phyloP scores from a whole-genome alignment of 2,113 vertebrate species.

The Psammodynastes pulverulentus region DNA sequence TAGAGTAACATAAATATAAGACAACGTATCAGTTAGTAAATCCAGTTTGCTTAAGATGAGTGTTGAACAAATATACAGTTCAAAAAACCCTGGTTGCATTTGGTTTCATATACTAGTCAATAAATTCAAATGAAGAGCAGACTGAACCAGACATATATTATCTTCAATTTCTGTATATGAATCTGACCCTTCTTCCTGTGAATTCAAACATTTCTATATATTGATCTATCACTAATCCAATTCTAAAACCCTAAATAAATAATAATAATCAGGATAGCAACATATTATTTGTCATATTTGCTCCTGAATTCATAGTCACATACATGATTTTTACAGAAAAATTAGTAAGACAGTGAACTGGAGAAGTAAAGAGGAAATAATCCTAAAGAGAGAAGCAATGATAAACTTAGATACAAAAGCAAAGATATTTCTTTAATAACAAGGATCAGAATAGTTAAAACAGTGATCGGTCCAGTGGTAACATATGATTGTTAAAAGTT shows the following conservation, averaged over 20 bases:
- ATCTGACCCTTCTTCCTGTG: neutral
- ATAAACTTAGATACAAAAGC: neutral
- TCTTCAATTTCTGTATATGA: neutral
- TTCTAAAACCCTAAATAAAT: neutral
- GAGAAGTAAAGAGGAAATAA: neutral
- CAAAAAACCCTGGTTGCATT: neutral
- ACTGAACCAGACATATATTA: neutral
- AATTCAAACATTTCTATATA: neutral
- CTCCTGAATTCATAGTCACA: neutral
- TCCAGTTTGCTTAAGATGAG: neutral
- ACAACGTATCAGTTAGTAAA: neutral
- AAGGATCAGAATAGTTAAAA: neutral
- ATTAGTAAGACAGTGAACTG: neutral
- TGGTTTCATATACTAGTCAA: neutral
- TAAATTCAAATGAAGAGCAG: neutral
- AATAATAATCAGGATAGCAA: neutral
- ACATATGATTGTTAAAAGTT: neutral
- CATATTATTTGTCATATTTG: neutral
- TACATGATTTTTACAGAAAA: neutral
- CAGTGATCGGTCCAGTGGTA: neutral
- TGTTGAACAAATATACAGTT: neutral
- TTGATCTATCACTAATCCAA: neutral
- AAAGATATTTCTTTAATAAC: neutral
- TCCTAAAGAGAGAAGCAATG: neutral
- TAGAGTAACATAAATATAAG: neutral